Conservation (phyloP, 2,113 vertebrate genomes). For the Pholis gunnellus region DNA sequence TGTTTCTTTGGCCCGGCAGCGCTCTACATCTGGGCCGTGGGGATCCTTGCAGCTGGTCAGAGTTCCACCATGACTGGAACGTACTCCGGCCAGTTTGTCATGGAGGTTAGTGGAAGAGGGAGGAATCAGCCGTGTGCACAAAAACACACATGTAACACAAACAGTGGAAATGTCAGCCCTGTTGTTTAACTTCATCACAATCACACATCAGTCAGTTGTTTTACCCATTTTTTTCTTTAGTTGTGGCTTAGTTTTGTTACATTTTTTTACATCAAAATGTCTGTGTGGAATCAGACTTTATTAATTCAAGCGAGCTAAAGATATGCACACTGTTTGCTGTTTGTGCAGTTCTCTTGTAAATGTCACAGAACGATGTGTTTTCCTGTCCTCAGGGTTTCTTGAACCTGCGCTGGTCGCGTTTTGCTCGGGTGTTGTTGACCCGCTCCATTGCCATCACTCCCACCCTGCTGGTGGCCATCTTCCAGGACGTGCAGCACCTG, state of each 20-base stretch:
- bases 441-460: slow-evolving; percentile 92
- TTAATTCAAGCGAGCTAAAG: background rate
- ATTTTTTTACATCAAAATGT: background rate
- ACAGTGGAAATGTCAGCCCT: background rate
- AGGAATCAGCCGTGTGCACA: background rate
- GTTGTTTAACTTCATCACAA: background rate
- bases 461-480: slow-evolving; percentile 91
- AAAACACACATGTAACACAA: background rate
- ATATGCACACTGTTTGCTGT: background rate
- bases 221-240: background rate
- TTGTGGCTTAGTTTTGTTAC: background rate
- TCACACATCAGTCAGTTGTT: background rate
- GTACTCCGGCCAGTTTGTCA: slow-evolving; percentile 94
- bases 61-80: slow-evolving; percentile 97
- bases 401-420: slow-evolving; percentile 95
- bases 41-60: slow-evolving; percentile 94
- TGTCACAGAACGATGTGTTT: background rate
- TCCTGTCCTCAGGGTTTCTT: slow-evolving; percentile 88
- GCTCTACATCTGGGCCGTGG: slow-evolving; percentile 94
- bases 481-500: slow-evolving; percentile 90
- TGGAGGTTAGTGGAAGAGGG: slow-evolving; percentile 87
- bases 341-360: background rate
- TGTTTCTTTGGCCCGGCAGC: slow-evolving; percentile 91
- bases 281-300: background rate
- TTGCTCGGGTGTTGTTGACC: slow-evolving; percentile 91